Base-by-base conservation (phyloP, 2,797 vertebrate species). In the Echiichthys vipera region DNA sequence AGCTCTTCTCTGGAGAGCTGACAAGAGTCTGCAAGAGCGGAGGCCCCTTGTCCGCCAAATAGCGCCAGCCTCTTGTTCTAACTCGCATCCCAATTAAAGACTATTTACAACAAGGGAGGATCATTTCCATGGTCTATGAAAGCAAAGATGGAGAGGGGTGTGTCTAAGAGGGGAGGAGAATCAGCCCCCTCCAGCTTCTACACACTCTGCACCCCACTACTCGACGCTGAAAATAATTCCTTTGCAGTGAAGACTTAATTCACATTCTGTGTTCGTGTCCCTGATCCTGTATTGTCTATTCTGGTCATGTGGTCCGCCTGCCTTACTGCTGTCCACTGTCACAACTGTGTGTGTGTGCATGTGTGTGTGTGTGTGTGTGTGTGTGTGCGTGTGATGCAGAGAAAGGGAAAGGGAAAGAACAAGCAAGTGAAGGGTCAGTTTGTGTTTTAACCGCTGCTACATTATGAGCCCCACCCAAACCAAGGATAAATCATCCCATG, bases 191-290 rank as follows among this genome's bases (percentile, higher is more conserved):
- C 76, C 47, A 24, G 1, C 32, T 18, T 20, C 37, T 45, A 66
- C 65, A 58, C 58, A 61, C 70, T 53, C 43, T 65, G 63, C 69
- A 78, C 79, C 40, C 65, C 66, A 56, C 81, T 79, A 83, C 81
- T 84, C 77, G 15, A 78, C 15, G 63, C 68, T 69, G 80, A 87
- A 84, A 89, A 85, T 87, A 88, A 92, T 92, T 92, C 81, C 81
- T 87, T 90, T 89, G 89, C 89, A 86, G 87, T 71, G 77, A 89
- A 71, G 84, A 87, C 89, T 90, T 91, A 84, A 91, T 92, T 92
- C 85, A 87, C 82, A 92, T 92, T 92, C 92, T 82, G 82, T 76
- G 85, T 89, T 72, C 46, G 73, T 90, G 85, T 86, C 70, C 78
- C 82, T 84, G 77, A 85, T 88, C 85, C 86, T 7, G 34, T 74